phyloP scores from a whole-genome alignment of 2,113 vertebrate species.

The Machaerirhynchus nigripectus region DNA sequence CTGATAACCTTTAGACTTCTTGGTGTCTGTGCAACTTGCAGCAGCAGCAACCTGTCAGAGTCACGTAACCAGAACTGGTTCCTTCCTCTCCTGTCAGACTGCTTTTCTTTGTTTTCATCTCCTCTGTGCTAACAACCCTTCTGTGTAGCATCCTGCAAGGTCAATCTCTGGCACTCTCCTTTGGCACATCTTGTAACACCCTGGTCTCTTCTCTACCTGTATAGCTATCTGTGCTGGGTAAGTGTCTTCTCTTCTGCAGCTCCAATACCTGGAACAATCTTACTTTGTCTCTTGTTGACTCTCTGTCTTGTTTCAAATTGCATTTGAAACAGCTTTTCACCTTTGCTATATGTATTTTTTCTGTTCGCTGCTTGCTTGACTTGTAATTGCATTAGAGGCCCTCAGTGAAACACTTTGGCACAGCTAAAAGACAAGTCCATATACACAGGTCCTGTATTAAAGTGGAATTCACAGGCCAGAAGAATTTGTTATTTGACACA shows the following conservation, averaged over 20 bases:
- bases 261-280: constrained; percentile 26
- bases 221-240: neutral
- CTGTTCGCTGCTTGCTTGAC: neutral
- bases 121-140: constrained; percentile 27
- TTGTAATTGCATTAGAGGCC: neutral
- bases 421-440: neutral
- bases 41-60: neutral
- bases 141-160: constrained; percentile 19
- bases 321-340: constrained; percentile 42
- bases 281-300: constrained; percentile 25
- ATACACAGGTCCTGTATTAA: neutral
- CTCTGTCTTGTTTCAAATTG: constrained; percentile 28
- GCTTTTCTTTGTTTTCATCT: constrained; percentile 46
- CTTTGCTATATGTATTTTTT: neutral
- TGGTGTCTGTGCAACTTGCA: neutral
- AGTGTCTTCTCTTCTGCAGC: constrained; percentile 25
- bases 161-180: neutral
- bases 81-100: constrained; percentile 27
- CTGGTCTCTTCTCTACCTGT: neutral
- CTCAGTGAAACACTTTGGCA: neutral
- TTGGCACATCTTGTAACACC: neutral
- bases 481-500: neutral
- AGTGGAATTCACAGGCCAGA: neutral
- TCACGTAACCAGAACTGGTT: neutral
- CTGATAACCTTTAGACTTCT: constrained; percentile 17